Conservation (phyloP, 2,797 vertebrate genomes). For the Florisuga fusca region DNA sequence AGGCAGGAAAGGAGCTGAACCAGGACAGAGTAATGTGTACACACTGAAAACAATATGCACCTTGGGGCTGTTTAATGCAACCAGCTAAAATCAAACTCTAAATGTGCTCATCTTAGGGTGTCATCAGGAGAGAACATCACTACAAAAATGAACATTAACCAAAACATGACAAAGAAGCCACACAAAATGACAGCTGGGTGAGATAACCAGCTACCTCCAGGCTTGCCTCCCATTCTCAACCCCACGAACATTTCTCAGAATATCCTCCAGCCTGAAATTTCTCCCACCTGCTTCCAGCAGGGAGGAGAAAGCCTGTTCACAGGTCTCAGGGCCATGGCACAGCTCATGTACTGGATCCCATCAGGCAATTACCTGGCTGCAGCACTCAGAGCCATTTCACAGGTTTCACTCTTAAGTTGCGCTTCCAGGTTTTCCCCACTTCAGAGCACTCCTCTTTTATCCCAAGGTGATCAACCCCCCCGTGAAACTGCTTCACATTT, state of each 20-base stretch:
- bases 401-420: neutral
- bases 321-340: neutral
- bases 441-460: neutral
- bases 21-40: neutral
- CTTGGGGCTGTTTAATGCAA: neutral
- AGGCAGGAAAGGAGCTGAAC: neutral
- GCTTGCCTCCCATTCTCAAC: neutral
- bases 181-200: neutral
- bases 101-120: neutral
- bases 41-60: too few species aligned
- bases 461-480: neutral
- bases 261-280: neutral
- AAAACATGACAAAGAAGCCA: neutral
- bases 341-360: accelerated
- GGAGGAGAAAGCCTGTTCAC: neutral
- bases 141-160: neutral
- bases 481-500: neutral
- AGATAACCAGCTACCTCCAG: neutral
- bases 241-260: neutral
- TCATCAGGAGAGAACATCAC: neutral
- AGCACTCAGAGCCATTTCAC: neutral
- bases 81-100: neutral
- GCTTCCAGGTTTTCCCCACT: neutral
- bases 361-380: neutral
- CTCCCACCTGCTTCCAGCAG: neutral